Evolutionary conservation across 2,113 vertebrate genomes (phyloP), one percentile per base, ranked within the genome.

Genomic region (Microtus ochrogaster): DNA sequence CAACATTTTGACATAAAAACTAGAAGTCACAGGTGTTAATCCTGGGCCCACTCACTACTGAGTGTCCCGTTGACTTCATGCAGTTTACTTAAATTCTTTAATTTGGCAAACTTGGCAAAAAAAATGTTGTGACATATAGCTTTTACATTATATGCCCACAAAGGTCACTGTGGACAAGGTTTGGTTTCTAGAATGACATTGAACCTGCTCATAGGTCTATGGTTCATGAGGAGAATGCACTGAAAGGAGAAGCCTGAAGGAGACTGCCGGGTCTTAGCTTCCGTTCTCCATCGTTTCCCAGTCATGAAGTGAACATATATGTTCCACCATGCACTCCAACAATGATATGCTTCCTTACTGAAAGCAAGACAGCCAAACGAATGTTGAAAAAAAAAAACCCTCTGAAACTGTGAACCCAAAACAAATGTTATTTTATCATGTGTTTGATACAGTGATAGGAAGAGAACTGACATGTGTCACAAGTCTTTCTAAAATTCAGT

Each of bases 401-500:
- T 33, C 33, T 52, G 44, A 78, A 78, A 78, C 47, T 36, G 14
- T 78, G 30, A 19, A 17, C 28, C 28, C 16, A 1, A 78, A 78
- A 49, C 30, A 78, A 33, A 28, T n/a, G 12, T n/a, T 49, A 39
- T 10, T 65, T 63, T 65, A 24, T 90, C 13, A 47, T 33, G 22
- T 66, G 36, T 90, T 66, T 78, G 58, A 52, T 78, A n/a, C 47
- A 66, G 41, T 26, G 21, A 52, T 28, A 12, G 89, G n/a, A 78
- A 17, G 58, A 8, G 16, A 21, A 63, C 55, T 78, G 58, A 63
- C 8, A 63, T 3, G 39, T 82, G 39, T 14, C 26, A 11, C 2
- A 14, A 90, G 68, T 94, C 19, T 13, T 72, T 82, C 63, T 65
- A 13, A 92, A 95, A 52, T 85, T 93, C 70, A 89, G 73, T 44